Percentiles rank a stretch among this genome's conserved stretches.
Evolutionary conservation across 2,888 invertebrate species (phyloP).

Genomic region (Lasioglossum villosulum): DNA sequence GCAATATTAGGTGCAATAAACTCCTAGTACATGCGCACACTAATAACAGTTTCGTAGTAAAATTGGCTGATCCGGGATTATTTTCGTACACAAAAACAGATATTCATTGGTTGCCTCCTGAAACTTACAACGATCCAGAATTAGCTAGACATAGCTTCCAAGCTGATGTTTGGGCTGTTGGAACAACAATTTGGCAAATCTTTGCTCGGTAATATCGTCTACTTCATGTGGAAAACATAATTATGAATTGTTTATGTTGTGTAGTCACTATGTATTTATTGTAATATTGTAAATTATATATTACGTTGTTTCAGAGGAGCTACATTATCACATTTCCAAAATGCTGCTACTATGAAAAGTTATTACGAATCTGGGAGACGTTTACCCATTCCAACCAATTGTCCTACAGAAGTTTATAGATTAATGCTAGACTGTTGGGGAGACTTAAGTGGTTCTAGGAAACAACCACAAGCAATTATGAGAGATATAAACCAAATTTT

Average conservation of each 20-base stretch:
- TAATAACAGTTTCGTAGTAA: constrained; percentile 89
- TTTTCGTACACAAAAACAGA: constrained; percentile 85
- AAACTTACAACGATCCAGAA: constrained; percentile 90
- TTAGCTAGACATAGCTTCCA: constrained; percentile 88
- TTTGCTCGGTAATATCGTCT: constrained; percentile 85
- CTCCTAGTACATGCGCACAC: constrained; percentile 91
- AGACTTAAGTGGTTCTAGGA: constrained; percentile 88
- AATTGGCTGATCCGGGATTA: constrained; percentile 93
- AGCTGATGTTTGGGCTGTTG: constrained; percentile 96
- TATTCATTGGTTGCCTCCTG: constrained; percentile 95
- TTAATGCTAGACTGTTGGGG: constrained; percentile 94
- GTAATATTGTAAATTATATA: constrained; percentile 1
- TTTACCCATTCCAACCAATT: constrained; percentile 88
- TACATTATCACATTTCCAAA: constrained; percentile 80
- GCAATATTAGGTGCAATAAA: constrained; percentile 93
- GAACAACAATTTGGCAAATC: constrained; percentile 96
- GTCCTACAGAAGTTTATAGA: constrained; percentile 90
- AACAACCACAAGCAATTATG: constrained; percentile 94
- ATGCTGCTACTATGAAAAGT: constrained; percentile 85
- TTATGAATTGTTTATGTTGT: background rate
- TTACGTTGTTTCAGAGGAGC: constrained; percentile 87
- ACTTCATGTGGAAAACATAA: background rate
- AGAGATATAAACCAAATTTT: constrained; percentile 93
- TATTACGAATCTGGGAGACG: constrained; percentile 89
- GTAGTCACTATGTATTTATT: background rate